A percentile compares a stretch with the other conserved stretches of the same genome.
These are phyloP conservation scores for Canis aureus DNA, from an alignment of 2,113 vertebrate genomes.

Conservation along the genomic window DNA sequence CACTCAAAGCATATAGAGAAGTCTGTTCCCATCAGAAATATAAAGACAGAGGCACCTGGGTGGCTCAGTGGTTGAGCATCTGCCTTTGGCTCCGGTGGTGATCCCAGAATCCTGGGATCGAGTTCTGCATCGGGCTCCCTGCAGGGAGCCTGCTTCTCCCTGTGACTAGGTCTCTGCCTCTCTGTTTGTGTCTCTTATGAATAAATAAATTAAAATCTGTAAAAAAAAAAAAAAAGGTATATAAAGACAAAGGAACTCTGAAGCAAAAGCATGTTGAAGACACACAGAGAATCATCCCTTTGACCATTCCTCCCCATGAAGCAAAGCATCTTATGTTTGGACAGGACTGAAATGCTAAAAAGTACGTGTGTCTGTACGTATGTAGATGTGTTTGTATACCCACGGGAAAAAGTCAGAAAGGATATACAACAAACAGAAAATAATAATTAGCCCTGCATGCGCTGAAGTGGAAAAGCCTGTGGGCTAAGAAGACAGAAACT, in stretches of 20 bases:
- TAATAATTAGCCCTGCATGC: background rate
- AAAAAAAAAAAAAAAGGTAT: background rate
- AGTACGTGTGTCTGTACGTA: background rate
- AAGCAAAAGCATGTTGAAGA: background rate
- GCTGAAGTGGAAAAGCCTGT: background rate
- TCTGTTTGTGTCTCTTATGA: no score
- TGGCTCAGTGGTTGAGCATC: no score
- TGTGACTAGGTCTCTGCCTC: no score
- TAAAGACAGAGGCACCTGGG: background rate
- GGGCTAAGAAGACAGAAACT: background rate
- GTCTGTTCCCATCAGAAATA: background rate
- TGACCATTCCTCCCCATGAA: background rate
- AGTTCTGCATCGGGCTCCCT: no score
- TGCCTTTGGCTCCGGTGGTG: no score
- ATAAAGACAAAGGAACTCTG: background rate
- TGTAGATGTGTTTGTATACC: background rate
- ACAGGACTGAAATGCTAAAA: background rate
- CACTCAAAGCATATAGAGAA: background rate
- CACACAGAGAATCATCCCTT: background rate
- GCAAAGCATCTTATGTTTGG: background rate
- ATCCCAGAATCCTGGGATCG: no score
- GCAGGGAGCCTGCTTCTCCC: no score
- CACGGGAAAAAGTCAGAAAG: background rate
- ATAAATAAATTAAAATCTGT: no score
- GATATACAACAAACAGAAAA: background rate